Evolutionary conservation across 92 coral and sea anemone genomes (phyloP), one percentile per base, ranked within the genome.

Genomic region (Pocillopora meandrina): DNA sequence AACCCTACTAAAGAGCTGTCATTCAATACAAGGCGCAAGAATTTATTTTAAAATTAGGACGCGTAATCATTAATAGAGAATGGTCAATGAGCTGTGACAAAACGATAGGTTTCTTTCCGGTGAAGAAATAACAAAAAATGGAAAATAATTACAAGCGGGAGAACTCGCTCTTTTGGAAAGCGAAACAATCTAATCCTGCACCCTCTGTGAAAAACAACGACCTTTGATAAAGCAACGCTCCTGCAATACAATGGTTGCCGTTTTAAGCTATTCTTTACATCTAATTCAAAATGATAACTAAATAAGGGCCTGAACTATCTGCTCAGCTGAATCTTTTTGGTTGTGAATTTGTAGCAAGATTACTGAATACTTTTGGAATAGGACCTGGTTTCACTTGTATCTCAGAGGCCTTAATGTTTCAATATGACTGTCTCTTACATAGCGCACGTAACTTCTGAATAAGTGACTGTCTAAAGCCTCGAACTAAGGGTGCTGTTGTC

Each of bases 191-290:
- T 13, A 18, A 21, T 61, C 57, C 55, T 61, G 26, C 74, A 47
- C 62, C 36, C 61, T 35, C 73, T 79, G 83, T 21, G 83, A 65
- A 14, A 13, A 16, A 79, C 83, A 79, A 78, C 14, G 49, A 72
- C 13, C 73, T 79, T 79, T 79, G 83, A 65, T 79, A 66, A 79
- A 36, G 83, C 72, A 64, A 64, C 49, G 83, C 61, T 47, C 58
- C 21, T 12, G 21, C 47, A 13, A 65, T 42, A 79, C 83, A 64
- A 66, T 42, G 83, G 83, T 8, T 64, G 83, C 61, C 83, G 47
- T 79, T 79, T 79, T 79, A 79, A 64, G 83, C 83, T 60, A 65
- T 79, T 79, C 83, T 79, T 21, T 65, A 12, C 26, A 19, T 49
- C 58, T 31, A 78, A 33, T 79, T 65, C 16, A 66, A 47, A 79